These are phyloP conservation scores for Tanaodytes sp. DNA, from an alignment of 2,888 invertebrate species.

Conservation along the genomic window DNA sequence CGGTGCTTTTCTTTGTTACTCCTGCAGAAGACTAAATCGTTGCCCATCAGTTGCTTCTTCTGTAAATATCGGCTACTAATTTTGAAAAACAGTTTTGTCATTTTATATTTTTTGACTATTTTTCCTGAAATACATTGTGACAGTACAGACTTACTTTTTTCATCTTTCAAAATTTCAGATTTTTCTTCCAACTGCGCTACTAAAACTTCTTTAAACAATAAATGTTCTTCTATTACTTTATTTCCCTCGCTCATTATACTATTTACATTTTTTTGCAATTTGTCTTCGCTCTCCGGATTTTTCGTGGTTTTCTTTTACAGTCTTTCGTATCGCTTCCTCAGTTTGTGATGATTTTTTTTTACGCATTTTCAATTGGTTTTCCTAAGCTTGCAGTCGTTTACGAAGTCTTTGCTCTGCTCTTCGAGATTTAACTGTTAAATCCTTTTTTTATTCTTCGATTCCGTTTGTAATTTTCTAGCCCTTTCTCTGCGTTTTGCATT, in stretches of 20 bases:
- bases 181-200: conserved; percentile 24
- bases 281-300: conserved; percentile 6
- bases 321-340: too few species aligned
- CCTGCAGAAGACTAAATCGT: conserved; percentile 17
- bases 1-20: conserved; percentile 25
- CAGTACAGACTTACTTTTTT: conserved; percentile 36
- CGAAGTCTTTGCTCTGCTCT: too few species aligned
- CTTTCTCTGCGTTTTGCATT: too few species aligned
- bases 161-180: conserved; percentile 14
- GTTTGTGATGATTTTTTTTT: too few species aligned
- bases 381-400: too few species aligned
- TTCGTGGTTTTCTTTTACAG: too few species aligned
- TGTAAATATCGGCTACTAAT: conserved; percentile 26
- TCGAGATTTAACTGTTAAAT: too few species aligned
- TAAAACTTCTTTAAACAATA: conserved; percentile 21
- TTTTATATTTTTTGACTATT: conserved; percentile 33
- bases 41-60: conserved; percentile 6
- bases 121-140: conserved; percentile 26
- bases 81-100: conserved; percentile 1
- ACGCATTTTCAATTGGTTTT: too few species aligned
- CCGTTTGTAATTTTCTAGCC: conserved; percentile 4
- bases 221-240: conserved; percentile 16
- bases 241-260: conserved; percentile 22
- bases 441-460: too few species aligned
- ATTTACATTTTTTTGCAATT: conserved; percentile 20